These are phyloP conservation scores for Gonioctena quinquepunctata DNA, from an alignment of 1,140 invertebrate species.

Conservation along the genomic window DNA sequence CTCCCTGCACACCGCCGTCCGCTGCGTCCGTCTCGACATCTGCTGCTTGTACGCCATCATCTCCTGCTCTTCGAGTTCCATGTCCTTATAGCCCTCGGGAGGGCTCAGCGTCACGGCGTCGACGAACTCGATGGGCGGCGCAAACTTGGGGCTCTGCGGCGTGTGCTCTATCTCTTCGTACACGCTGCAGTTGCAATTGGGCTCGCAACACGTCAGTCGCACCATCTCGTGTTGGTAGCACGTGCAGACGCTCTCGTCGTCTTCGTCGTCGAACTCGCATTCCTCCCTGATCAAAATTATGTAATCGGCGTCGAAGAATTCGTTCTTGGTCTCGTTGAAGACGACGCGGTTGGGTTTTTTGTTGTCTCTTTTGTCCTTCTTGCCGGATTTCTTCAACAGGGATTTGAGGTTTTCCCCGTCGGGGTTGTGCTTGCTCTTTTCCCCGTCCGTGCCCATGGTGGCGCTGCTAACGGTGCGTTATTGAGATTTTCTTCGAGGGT, in stretches of 20 bases:
- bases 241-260: slow-evolving; percentile 67
- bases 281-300: slow-evolving; percentile 84
- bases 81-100: slow-evolving; percentile 84
- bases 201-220: slow-evolving; percentile 64
- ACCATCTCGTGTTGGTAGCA: slow-evolving; percentile 75
- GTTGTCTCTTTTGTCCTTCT: slow-evolving; percentile 46
- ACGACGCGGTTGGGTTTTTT: slow-evolving; percentile 65
- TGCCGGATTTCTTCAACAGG: slow-evolving; percentile 61
- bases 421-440: slow-evolving; percentile 49
- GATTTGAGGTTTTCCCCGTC: slow-evolving; percentile 60
- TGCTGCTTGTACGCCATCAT: slow-evolving; percentile 59
- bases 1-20: slow-evolving; percentile 50
- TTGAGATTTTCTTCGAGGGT: not conserved
- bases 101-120: slow-evolving; percentile 82
- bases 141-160: slow-evolving; percentile 58
- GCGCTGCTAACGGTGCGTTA: not conserved
- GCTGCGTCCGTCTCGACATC: slow-evolving; percentile 59
- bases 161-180: slow-evolving; percentile 50
- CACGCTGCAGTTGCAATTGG: slow-evolving; percentile 61
- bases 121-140: slow-evolving; percentile 67
- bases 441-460: slow-evolving; percentile 53
- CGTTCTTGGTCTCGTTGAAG: slow-evolving; percentile 83
- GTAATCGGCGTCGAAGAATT: slow-evolving; percentile 86
- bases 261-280: slow-evolving; percentile 73
- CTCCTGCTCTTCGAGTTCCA: slow-evolving; percentile 61